These are phyloP conservation scores for Phyllotis vaccarum DNA, from an alignment of 2,797 vertebrate genomes.

Conservation along the genomic window DNA sequence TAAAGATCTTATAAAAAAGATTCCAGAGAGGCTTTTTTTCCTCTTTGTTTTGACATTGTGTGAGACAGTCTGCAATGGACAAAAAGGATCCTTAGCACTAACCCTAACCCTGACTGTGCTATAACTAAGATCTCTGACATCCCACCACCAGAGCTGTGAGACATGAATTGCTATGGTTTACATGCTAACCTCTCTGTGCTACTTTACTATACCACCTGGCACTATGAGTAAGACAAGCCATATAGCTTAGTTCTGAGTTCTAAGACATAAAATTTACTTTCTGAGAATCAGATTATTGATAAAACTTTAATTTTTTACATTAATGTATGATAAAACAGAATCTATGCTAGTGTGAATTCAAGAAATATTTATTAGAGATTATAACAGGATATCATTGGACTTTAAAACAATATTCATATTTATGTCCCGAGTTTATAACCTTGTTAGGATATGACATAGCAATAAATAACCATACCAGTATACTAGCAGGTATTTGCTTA, in stretches of 20 bases:
- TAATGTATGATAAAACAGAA: not conserved
- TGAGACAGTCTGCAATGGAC: not conserved
- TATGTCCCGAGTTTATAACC: not conserved
- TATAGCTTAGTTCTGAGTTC: not conserved
- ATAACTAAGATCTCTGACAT: not conserved
- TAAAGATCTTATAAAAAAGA: not conserved
- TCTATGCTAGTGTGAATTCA: not conserved
- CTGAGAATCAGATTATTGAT: not conserved
- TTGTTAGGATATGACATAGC: not conserved
- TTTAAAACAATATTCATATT: conserved; percentile 35
- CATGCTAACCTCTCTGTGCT: no score
- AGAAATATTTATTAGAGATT: conserved; percentile 45
- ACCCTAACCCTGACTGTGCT: not conserved
- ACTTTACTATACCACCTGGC: not conserved
- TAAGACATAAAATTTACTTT: conserved; percentile 14
- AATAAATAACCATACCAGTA: not conserved
- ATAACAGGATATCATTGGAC: not conserved
- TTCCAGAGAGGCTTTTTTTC: not conserved
- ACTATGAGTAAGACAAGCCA: not conserved
- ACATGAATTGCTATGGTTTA: not conserved
- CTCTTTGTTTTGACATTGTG: not conserved
- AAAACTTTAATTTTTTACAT: not conserved
- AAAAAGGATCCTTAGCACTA: not conserved
- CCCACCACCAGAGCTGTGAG: not conserved
- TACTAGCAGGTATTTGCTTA: not conserved